These are phyloP conservation scores for Geophilus truncorum DNA, from an alignment of 2,888 invertebrate species.

Conservation along the genomic window DNA sequence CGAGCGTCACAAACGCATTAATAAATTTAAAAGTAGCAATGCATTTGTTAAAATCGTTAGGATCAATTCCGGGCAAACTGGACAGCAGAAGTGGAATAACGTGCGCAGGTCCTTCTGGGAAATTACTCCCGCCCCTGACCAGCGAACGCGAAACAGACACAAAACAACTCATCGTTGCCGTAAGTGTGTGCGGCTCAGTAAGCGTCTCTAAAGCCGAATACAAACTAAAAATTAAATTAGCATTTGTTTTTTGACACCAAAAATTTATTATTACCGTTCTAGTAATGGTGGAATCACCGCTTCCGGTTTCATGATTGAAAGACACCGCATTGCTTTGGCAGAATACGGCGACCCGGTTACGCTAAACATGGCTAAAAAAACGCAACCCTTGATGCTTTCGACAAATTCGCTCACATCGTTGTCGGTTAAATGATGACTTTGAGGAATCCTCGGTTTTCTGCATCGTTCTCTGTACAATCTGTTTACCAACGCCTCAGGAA, in stretches of 20 bases:
- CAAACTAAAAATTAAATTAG: conserved; percentile 52
- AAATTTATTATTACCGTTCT: too few species aligned
- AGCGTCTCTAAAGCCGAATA: conserved; percentile 75
- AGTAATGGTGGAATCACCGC: conserved; percentile 75
- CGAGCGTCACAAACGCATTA: conserved; percentile 66
- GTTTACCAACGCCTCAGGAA: conserved; percentile 62
- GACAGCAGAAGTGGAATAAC: conserved; percentile 74
- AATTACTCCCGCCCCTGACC: conserved; percentile 56
- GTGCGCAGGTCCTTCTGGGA: conserved; percentile 71
- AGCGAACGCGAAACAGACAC: conserved; percentile 64
- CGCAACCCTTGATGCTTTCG: conserved; percentile 63
- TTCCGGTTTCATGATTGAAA: conserved; percentile 74
- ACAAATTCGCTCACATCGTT: conserved; percentile 77
- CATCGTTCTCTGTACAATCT: conserved; percentile 64
- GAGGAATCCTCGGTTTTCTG: conserved; percentile 58
- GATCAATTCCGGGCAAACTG: conserved; percentile 80
- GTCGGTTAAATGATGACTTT: conserved; percentile 66
- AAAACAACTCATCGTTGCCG: conserved; percentile 66
- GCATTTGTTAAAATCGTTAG: conserved; percentile 69
- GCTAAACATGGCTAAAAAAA: conserved; percentile 73
- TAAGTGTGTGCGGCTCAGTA: conserved; percentile 80
- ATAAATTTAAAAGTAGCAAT: conserved; percentile 69
- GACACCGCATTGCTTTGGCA: conserved; percentile 63
- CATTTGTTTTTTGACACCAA: too few species aligned
- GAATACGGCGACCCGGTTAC: conserved; percentile 60